Base-by-base conservation (phyloP, 1,140 invertebrate genomes). In the Oscheius sp. region DNA sequence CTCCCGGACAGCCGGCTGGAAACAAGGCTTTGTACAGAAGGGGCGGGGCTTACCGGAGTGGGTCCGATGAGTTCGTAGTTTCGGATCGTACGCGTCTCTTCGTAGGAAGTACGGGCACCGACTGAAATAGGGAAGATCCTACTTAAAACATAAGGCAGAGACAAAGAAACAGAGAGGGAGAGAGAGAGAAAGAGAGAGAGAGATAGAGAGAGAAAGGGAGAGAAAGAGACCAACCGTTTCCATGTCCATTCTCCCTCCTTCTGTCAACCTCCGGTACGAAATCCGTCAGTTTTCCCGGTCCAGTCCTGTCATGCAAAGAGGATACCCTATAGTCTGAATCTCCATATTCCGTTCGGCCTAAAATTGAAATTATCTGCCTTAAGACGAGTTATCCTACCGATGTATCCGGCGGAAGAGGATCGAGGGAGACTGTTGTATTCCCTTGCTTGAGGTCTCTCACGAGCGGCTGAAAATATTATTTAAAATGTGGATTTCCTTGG, bases 261-360 rank as follows among this genome's bases (percentile, higher is more conserved):
- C n/a, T n/a, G n/a, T 77, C 75, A 29, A 77, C 74, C 63, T 77
- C 75, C 1, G 75, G 75, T 4, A 77, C 65, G 46, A 77, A 77
- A 49, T 77, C 75, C 28, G 74, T 68, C 35, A 77, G 28, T 58
- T 77, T 78, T 46, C 75, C 75, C 2, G 74, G 74, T 3, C 38
- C n/a, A 32, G 45, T 68, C 52, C 65, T 76, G 46, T 77, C 75
- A 29, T 77, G 74, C 26, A 78, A 49, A 28, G 42, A 59, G 4
- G 75, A 64, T 3, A 77, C 75, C 34, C 74, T 52, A 63, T 73
- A 73, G 45, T 73, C 71, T 3, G 46, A 67, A 66, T 66, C 36
- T 32, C 70, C 45, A 29, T 55, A 55, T 34, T 67, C 58, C 15
- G 32, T 72, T 72, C 63, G 42, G 31, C 32, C 63, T 49, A 18